A percentile compares a stretch with the other conserved stretches of the same genome.
phyloP scores from a whole-genome alignment of 2,888 invertebrate genomes.

The Hyppa rectilinea region DNA sequence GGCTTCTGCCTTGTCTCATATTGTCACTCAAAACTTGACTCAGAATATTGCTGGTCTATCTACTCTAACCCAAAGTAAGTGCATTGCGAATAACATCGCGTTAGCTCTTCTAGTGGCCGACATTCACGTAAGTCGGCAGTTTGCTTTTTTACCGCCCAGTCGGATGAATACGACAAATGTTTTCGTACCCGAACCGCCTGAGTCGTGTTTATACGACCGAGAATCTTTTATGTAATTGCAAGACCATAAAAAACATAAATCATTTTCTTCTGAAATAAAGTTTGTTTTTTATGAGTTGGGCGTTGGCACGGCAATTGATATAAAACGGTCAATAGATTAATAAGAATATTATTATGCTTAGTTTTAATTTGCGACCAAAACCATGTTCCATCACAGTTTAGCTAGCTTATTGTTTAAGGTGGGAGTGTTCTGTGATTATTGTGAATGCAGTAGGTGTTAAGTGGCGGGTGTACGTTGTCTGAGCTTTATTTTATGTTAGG shows the following conservation, averaged over 20 bases:
- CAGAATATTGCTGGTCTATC: background rate
- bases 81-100: background rate
- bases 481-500: slow-evolving; percentile 16
- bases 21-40: background rate
- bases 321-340: no score
- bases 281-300: no score
- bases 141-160: no score
- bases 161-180: no score
- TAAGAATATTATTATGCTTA: slow-evolving; percentile 14
- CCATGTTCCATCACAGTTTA: slow-evolving; percentile 55
- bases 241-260: no score
- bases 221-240: no score
- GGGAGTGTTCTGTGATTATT: slow-evolving; percentile 65
- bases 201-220: no score
- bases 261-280: no score
- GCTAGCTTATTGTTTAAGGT: slow-evolving; percentile 37
- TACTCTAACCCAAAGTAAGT: background rate
- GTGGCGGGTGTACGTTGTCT: slow-evolving; percentile 15
- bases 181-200: no score
- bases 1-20: background rate
- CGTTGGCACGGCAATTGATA: no score
- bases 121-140: background rate
- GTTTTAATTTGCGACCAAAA: slow-evolving; percentile 59
- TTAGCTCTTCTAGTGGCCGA: background rate
- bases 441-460: slow-evolving; percentile 63